Percentiles rank a stretch among this genome's conserved stretches.
phyloP scores from a whole-genome alignment of 2,888 invertebrate genomes.

The Hetaerina titia region DNA sequence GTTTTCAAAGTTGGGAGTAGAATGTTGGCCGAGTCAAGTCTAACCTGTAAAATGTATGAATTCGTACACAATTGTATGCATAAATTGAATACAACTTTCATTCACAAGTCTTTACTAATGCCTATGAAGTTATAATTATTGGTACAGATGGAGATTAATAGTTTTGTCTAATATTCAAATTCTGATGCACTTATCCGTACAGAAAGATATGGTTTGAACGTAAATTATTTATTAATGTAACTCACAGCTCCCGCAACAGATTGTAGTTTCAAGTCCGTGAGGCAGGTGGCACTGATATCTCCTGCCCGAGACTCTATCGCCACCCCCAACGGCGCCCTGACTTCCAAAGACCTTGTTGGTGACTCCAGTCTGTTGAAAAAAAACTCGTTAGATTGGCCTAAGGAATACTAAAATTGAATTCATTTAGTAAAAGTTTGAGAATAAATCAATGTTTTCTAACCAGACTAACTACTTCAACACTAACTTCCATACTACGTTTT shows the following conservation, averaged over 20 bases:
- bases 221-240: conserved; percentile 67
- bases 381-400: not conserved
- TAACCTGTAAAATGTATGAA: conserved; percentile 73
- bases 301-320: conserved; percentile 92
- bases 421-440: too few species aligned
- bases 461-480: too few species aligned
- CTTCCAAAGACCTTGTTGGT: conserved; percentile 90
- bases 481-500: not conserved
- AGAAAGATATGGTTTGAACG: too few species aligned
- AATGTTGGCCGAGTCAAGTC: conserved; percentile 81
- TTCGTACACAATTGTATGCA: too few species aligned
- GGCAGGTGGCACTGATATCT: conserved; percentile 89
- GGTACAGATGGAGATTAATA: too few species aligned
- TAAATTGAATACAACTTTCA: too few species aligned
- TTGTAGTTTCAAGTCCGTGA: conserved; percentile 89
- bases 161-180: too few species aligned
- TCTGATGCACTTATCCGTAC: too few species aligned
- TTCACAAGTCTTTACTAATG: too few species aligned
- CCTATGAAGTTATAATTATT: too few species aligned
- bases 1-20: conserved; percentile 81
- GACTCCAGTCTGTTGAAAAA: conserved; percentile 87
- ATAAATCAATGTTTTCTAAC: too few species aligned
- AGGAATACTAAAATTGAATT: too few species aligned
- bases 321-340: conserved; percentile 90
- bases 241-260: conserved; percentile 87